Base-by-base conservation (phyloP, 92 coral and sea anemone genomes). In the Phenganax subtilis region DNA sequence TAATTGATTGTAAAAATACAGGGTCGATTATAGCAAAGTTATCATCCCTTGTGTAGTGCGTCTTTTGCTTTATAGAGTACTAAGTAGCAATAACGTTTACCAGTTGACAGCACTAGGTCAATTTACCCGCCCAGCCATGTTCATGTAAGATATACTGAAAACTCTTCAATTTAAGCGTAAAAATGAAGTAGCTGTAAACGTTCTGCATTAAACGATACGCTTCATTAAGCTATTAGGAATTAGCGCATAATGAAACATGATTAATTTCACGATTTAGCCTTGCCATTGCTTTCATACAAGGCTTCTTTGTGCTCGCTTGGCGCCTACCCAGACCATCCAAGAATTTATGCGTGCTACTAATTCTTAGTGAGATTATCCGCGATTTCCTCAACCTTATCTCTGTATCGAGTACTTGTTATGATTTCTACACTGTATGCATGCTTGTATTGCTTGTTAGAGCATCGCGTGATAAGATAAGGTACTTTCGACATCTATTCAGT, bases 371-470 rank as follows among this genome's bases (percentile, higher is more conserved):
- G 73, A 68, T 68, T 68, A 68, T 68, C 73, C 47, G 47, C 47
- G 8, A 15, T 14, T 7, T 28, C 67, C 53, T 28, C 27, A 25
- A 25, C 70, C 73, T 68, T 68, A 68, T 68, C 73, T 30, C 6
- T 30, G 73, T 68, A 37, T 68, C 52, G 73, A 68, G 73, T 68
- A 9, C 47, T 68, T 68, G 73, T 68, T 68, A 68, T 68, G 73
- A 68, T 68, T 68, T 30, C 73, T 10, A 12, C 16, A 11, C 7
- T 9, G 52, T 10, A 29, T 68, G 73, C 9, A 66, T 68, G 15
- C 73, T 53, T 9, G 47, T 68, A 68, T 68, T 68, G 73, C 16
- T 68, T 68, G 30, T 68, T 68, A 68, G 47, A 37, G n/a, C 16
- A 68, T 68, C 47, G 73, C 73, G 53, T 68, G 73, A 68, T 68